Evolutionary conservation across 2,888 invertebrate species (phyloP).

Genomic region (Pterobdella sp.): DNA sequence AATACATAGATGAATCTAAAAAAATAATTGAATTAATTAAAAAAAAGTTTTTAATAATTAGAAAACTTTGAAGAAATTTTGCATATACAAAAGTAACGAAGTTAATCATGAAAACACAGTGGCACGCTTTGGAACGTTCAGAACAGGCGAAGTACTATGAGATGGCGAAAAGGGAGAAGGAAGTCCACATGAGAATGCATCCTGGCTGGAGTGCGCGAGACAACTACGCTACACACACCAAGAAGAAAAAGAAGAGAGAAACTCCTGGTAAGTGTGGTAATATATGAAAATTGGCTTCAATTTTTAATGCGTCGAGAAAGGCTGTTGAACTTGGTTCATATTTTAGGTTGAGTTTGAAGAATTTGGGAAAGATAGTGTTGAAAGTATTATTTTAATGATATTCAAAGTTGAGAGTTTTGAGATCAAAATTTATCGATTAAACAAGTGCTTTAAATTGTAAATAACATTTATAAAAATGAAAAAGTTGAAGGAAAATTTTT

Average conservation of each 20-base stretch:
- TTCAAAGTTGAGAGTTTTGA: no score
- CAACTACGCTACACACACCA: slow-evolving; percentile 99
- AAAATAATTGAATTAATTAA: background rate
- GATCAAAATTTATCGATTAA: no score
- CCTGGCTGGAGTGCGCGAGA: slow-evolving; percentile 98
- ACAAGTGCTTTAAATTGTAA: no score
- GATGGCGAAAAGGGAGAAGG: slow-evolving; percentile 98
- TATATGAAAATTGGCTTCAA: no score
- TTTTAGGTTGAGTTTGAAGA: no score
- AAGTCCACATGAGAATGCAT: slow-evolving; percentile 98
- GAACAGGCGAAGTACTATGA: slow-evolving; percentile 99
- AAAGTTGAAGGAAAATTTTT: no score
- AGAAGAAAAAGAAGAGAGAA: slow-evolving; percentile 72
- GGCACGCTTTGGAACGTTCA: slow-evolving; percentile 98
- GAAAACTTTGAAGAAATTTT: background rate
- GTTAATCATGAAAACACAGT: slow-evolving; percentile 65
- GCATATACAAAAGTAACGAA: no score
- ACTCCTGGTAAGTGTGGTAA: no score
- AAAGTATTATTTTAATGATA: no score
- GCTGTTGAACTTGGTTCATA: background rate
- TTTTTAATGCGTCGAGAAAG: no score
- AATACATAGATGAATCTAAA: background rate
- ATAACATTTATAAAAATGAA: no score
- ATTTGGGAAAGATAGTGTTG: no score
- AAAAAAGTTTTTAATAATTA: background rate